Conservation (phyloP, 2,888 invertebrate species). For the Escarpia spicata region DNA sequence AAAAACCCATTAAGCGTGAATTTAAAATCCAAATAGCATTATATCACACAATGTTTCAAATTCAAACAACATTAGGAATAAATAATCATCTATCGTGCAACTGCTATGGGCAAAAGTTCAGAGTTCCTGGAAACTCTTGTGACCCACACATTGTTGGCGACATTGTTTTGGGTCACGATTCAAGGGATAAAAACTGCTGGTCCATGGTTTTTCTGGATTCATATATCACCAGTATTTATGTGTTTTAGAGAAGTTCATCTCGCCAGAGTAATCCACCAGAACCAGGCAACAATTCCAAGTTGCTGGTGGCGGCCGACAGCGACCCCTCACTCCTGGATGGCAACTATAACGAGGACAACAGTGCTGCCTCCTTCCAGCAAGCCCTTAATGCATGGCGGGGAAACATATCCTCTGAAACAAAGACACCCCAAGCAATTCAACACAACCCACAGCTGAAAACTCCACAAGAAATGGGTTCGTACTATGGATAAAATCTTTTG, state of each 20-base stretch:
- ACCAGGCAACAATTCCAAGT: not conserved
- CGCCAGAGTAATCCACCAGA: not conserved
- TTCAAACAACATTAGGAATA: too few species aligned
- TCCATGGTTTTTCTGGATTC: too few species aligned
- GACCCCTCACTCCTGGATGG: constrained; percentile 53
- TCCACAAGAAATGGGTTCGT: not conserved
- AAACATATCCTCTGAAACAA: not conserved
- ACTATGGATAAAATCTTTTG: not conserved
- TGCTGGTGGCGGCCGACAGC: not conserved
- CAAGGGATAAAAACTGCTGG: too few species aligned
- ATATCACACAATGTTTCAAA: too few species aligned
- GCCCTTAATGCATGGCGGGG: constrained; percentile 59
- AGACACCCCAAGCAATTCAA: not conserved
- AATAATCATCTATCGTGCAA: too few species aligned
- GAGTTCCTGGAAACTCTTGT: too few species aligned
- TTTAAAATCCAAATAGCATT: too few species aligned
- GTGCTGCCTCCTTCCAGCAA: constrained; percentile 61
- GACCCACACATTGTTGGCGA: too few species aligned
- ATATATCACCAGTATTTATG: too few species aligned
- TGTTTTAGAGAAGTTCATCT: not conserved
- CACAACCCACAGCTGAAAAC: not conserved
- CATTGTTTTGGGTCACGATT: too few species aligned
- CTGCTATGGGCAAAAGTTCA: too few species aligned
- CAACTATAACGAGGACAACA: constrained; percentile 59
- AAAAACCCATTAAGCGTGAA: too few species aligned